Evolutionary conservation across 2,797 vertebrate genomes (phyloP).

Genomic region (Pempheris klunzingeri): DNA sequence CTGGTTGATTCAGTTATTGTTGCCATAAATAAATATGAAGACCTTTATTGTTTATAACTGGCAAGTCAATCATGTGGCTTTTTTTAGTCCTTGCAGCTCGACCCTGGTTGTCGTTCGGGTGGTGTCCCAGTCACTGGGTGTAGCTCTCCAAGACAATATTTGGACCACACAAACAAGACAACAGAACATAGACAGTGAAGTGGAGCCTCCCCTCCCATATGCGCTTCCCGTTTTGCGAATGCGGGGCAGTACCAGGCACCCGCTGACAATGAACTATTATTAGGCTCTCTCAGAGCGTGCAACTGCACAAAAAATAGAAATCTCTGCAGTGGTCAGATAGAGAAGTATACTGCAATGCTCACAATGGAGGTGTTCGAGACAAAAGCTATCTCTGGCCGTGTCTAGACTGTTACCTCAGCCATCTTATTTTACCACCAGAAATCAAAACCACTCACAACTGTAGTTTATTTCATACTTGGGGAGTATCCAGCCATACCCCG

Average conservation of each 20-base stretch:
- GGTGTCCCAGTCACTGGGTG: constrained; percentile 64
- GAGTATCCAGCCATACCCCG: constrained; percentile 24
- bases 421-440: neutral
- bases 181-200: constrained; percentile 35
- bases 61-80: too few species aligned
- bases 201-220: constrained; percentile 53
- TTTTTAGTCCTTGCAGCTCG: constrained; percentile 9
- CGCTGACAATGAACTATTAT: constrained; percentile 81
- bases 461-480: constrained; percentile 28
- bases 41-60: too few species aligned
- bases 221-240: constrained; percentile 55
- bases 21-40: neutral
- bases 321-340: constrained; percentile 51
- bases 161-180: constrained; percentile 50
- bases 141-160: constrained; percentile 62
- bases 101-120: constrained; percentile 42
- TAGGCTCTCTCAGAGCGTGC: constrained; percentile 38
- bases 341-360: constrained; percentile 14
- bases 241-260: constrained; percentile 78
- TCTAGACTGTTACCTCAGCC: constrained; percentile 6
- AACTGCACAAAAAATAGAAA: constrained; percentile 49
- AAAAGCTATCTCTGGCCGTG: constrained; percentile 25
- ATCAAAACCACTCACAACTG: constrained; percentile 16
- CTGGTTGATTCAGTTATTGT: neutral
- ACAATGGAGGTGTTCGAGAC: constrained; percentile 31